Base-by-base conservation (phyloP, 2,113 vertebrate genomes). In the Phalacrocorax pelagicus region DNA sequence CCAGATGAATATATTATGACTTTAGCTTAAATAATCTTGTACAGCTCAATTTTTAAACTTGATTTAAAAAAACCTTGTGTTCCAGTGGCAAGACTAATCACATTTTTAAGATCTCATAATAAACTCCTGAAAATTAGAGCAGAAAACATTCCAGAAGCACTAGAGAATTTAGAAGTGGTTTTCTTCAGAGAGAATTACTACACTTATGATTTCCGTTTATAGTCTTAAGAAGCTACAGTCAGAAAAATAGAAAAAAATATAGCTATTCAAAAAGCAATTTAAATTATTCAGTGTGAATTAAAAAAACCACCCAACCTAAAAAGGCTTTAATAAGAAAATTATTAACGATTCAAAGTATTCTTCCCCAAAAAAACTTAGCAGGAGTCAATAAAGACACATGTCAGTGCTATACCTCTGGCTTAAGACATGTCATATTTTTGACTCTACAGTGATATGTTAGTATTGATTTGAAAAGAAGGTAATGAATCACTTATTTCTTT, bases 141-240 rank as follows among this genome's bases (percentile, higher is more conserved):
- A 96, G 12, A 86, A 85, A 94, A 95, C 67, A 85, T 96, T 96
- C 92, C 93, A 94, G 75, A 93, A 93, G 51, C 54, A 86, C 86
- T 78, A 81, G 51, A 92, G 59, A 96, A 96, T 88, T 86, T 3
- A 80, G 36, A 94, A 94, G 66, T 85, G 58, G 40, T 73, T 88
- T 88, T 81, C 63, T 78, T 93, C 82, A 96, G 46, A 93, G 84
- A 88, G 71, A 91, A 92, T 80, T 94, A 92, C 78, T 77, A 93
- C 61, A 78, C 46, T 86, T 86, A 67, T 7, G 26, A 91, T 88
- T 95, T 93, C 93, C 87, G 90, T 93, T 93, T 90, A 91, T 80
- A 95, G 85, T 52, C 58, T 81, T 94, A 79, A 79, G 44, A 88
- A 90, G 21, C 69, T 94, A 81, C 42, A 74, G 63, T 71, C 44